A percentile compares a stretch with the other conserved stretches of the same genome.
Evolutionary conservation across 1,140 invertebrate genomes (phyloP).

Genomic region (Zophobas atratus): DNA sequence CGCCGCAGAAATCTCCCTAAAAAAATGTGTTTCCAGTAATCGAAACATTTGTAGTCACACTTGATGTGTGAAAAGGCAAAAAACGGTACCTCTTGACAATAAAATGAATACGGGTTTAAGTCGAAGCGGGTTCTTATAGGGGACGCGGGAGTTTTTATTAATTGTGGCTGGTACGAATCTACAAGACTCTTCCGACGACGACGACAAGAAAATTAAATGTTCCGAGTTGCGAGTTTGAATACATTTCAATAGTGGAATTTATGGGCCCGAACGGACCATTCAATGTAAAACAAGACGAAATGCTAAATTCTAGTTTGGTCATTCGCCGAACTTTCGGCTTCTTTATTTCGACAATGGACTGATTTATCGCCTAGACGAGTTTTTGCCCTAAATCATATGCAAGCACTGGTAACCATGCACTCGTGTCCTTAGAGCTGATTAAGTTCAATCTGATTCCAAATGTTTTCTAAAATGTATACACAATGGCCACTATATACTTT

Average conservation of each 20-base stretch:
- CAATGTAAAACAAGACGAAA: slow-evolving; percentile 65
- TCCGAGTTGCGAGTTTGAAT: slow-evolving; percentile 11
- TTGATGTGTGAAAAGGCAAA: slow-evolving; percentile 59
- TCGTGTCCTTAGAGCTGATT: too few species aligned
- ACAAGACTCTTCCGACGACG: slow-evolving; percentile 4
- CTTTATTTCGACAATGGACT: slow-evolving; percentile 49
- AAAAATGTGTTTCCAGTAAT: slow-evolving; percentile 59
- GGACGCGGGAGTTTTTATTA: slow-evolving; percentile 32
- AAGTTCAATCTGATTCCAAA: too few species aligned
- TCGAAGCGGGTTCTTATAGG: slow-evolving; percentile 20
- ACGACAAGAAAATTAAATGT: slow-evolving; percentile 37
- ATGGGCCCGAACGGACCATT: slow-evolving; percentile 57
- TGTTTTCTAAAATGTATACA: too few species aligned
- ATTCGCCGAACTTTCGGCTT: slow-evolving; percentile 54
- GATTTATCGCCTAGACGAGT: slow-evolving; percentile 43
- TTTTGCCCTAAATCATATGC: slow-evolving; percentile 27
- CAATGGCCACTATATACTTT: too few species aligned
- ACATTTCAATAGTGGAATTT: slow-evolving; percentile 57
- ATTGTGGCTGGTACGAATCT: slow-evolving; percentile 6
- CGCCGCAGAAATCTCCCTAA: slow-evolving; percentile 51
- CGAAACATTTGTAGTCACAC: slow-evolving; percentile 61
- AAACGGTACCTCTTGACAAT: slow-evolving; percentile 45
- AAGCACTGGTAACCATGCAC: neutral
- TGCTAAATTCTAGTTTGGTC: slow-evolving; percentile 57
- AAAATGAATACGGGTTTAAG: slow-evolving; percentile 35